Base-by-base conservation (phyloP, 2,113 vertebrate species). In the Engystomops pustulosus region DNA sequence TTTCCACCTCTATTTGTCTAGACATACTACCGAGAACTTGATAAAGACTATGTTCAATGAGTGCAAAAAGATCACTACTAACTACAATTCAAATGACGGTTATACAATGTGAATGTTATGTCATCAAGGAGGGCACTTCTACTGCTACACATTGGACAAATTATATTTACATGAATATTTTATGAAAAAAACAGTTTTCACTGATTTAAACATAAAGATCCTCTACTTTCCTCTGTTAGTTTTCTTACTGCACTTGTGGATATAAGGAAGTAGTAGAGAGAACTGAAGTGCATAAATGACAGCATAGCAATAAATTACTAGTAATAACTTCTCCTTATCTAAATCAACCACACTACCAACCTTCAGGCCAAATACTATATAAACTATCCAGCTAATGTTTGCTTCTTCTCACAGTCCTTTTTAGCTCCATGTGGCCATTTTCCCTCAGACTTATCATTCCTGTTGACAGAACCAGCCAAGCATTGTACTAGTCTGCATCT, bases 1-100 rank as follows among this genome's bases (percentile, higher is more conserved):
- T 72, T 72, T 82, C 20, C 75, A 78, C 47, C 69, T 71, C 74
- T 82, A 58, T 82, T 82, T 82, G 80, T 70, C 65, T 81, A 81
- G 65, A 53, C 67, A 5, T 55, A 53, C 44, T 71, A 70, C 68
- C 53, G 71, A 36, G 36, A 82, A 82, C 49, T 27, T 72, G 51
- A 72, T 41, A 58, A 41, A 71, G 58, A 55, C 23, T 3, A 20
- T 60, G 30, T 20, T 62, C 4, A 44, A 20, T 72, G 36, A 72
- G 74, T 72, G 30, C 55, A 12, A 23, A 14, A 49, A 34, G 17
- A 41, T 5, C 4, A 41, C n/a, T 69, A 53, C 20, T 30, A 27
- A 9, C 32, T 81, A 53, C n/a, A 69, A 53, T 81, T 15, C 23
- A 69, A 38, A 23, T 77, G 68, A 71, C 68, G 58, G 27, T 10